A percentile compares a stretch with the other conserved stretches of the same genome.
These are phyloP conservation scores for Ligdia adustata DNA, from an alignment of 2,888 invertebrate genomes.

Conservation along the genomic window DNA sequence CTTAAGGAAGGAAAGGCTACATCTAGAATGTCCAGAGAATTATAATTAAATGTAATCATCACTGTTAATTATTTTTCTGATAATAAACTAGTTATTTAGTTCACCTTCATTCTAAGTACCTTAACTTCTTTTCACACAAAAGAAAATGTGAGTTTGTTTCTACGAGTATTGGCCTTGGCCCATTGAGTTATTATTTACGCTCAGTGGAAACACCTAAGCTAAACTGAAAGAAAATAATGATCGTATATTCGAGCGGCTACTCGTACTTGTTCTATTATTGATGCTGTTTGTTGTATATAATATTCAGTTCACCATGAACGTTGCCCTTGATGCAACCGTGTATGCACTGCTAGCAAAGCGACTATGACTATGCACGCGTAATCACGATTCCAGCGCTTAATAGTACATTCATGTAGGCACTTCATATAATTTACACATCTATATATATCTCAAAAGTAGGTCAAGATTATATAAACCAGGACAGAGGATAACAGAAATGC, in stretches of 20 bases:
- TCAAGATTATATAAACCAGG: conserved; percentile 78
- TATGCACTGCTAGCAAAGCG: conserved; percentile 47
- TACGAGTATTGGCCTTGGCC: conserved; percentile 2
- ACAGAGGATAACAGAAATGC: conserved; percentile 77
- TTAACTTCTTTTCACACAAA: conserved; percentile 6
- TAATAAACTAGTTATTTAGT: neutral
- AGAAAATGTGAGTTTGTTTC: conserved; percentile 6
- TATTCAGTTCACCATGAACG: conserved; percentile 4
- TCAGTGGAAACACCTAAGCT: too few species aligned
- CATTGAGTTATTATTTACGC: neutral
- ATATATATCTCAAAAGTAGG: conserved; percentile 62
- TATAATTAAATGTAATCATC: neutral
- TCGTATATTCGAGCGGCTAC: too few species aligned
- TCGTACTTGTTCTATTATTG: too few species aligned
- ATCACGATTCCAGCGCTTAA: conserved; percentile 50
- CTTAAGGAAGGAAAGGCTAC: neutral
- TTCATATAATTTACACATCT: conserved; percentile 62
- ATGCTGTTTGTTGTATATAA: too few species aligned
- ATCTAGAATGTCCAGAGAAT: neutral
- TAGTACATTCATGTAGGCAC: conserved; percentile 54
- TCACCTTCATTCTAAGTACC: neutral
- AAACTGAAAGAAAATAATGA: too few species aligned
- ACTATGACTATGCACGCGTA: conserved; percentile 47
- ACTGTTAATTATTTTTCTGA: too few species aligned
- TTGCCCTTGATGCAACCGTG: conserved; percentile 56